These are phyloP conservation scores for Metridium senile DNA, from an alignment of 92 coral and sea anemone species.

Conservation along the genomic window DNA sequence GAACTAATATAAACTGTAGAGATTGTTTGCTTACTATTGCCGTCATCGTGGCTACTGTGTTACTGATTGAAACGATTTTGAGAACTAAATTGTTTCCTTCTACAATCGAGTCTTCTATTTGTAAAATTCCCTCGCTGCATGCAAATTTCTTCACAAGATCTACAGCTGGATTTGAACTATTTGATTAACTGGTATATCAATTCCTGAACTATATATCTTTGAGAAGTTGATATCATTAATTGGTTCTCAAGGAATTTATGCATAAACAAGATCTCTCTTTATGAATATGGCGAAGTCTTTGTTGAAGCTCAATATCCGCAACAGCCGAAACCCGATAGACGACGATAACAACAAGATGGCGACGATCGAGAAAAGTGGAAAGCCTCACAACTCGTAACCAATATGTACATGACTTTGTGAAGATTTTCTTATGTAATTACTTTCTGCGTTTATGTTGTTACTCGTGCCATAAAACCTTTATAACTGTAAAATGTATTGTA, in stretches of 20 bases:
- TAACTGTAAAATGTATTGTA: too few species aligned
- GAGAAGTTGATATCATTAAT: background rate
- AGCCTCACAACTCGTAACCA: too few species aligned
- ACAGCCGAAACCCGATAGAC: too few species aligned
- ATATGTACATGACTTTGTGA: background rate
- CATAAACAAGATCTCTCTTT: background rate
- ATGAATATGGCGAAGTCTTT: background rate
- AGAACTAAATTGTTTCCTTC: background rate
- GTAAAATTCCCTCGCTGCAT: background rate
- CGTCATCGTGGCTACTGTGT: background rate
- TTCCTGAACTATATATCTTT: background rate
- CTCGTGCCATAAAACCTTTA: too few species aligned
- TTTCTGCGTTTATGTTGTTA: too few species aligned
- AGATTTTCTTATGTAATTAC: background rate
- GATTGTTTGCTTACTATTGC: background rate
- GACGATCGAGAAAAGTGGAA: too few species aligned
- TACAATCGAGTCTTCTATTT: slow-evolving; percentile 12
- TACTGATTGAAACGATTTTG: too few species aligned
- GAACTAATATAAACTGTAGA: slow-evolving; percentile 28
- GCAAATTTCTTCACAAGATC: background rate
- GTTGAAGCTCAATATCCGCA: background rate
- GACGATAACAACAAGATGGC: background rate
- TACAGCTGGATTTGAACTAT: background rate
- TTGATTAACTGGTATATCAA: background rate
- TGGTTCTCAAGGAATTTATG: background rate